Conservation (phyloP, 2,113 vertebrate genomes). For the Talpa occidentalis region DNA sequence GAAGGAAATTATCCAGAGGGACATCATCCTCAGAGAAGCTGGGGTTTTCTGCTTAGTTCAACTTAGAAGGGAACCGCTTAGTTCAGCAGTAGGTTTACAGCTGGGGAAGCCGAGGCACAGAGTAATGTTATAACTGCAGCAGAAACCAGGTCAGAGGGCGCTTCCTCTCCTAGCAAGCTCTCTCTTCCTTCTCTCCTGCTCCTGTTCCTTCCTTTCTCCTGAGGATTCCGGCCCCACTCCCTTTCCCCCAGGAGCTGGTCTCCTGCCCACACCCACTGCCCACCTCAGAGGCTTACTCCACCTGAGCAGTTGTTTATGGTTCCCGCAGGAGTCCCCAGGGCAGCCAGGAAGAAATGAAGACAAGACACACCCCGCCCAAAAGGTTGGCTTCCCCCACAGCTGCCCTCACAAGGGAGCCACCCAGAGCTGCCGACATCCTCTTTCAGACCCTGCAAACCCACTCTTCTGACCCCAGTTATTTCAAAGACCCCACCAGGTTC, state of each 20-base stretch:
- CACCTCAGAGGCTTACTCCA: background rate
- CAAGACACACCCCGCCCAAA: background rate
- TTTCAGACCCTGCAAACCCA: rapidly evolving
- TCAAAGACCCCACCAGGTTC: background rate
- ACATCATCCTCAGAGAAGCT: background rate
- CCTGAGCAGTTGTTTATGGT: background rate
- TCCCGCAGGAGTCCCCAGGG: background rate
- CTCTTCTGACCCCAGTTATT: background rate
- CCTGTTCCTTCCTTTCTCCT: background rate
- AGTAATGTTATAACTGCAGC: background rate
- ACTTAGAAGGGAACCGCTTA: background rate
- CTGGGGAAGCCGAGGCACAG: background rate
- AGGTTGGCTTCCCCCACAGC: no score
- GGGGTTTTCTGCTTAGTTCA: background rate
- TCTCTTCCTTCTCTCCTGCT: background rate
- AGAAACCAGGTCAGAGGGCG: background rate
- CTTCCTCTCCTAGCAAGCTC: background rate
- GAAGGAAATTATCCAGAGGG: background rate
- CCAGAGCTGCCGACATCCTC: background rate
- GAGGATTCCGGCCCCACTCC: background rate
- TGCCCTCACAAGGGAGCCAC: background rate
- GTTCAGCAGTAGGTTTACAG: background rate
- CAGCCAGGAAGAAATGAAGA: background rate
- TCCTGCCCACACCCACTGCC: background rate
- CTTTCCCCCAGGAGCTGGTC: no score